Conservation (phyloP, 2,888 invertebrate genomes). For the Scaptomyza cyrtandrae region DNA sequence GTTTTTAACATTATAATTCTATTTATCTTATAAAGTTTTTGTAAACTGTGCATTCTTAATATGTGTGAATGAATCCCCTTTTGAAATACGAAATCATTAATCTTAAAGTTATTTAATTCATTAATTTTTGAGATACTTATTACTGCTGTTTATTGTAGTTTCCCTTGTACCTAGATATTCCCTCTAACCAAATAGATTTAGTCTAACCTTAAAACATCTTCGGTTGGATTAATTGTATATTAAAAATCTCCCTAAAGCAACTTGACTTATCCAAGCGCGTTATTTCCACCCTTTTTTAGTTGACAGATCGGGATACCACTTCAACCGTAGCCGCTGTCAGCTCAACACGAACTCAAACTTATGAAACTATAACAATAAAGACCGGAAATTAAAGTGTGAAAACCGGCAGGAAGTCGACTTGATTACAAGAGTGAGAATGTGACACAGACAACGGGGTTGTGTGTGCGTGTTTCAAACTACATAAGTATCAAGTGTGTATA, state of each 20-base stretch:
- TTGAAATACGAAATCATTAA: background rate
- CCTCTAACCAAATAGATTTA: background rate
- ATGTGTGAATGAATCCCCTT: too few species aligned
- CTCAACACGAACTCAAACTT: conserved; percentile 44
- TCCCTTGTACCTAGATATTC: conserved; percentile 7
- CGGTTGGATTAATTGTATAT: conserved; percentile 24
- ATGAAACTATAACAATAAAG: conserved; percentile 76
- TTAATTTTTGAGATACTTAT: background rate
- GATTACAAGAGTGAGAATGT: conserved; percentile 65
- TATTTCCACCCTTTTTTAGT: conserved; percentile 50
- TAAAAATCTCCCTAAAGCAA: conserved; percentile 30
- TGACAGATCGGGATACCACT: conserved; percentile 69
- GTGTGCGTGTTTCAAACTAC: conserved; percentile 1
- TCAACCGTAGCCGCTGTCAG: conserved; percentile 52
- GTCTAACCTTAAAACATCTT: background rate
- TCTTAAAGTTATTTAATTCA: background rate
- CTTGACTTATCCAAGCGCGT: conserved; percentile 21
- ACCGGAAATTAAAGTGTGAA: conserved; percentile 81
- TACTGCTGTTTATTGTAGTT: conserved; percentile 2
- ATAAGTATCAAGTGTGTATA: background rate
- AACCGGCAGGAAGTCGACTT: conserved; percentile 77
- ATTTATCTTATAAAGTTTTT: too few species aligned
- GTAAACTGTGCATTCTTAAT: too few species aligned
- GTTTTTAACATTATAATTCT: too few species aligned
- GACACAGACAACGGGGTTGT: conserved; percentile 14